phyloP scores from a whole-genome alignment of 1,140 invertebrate species.

The Elysia chlorotica region DNA sequence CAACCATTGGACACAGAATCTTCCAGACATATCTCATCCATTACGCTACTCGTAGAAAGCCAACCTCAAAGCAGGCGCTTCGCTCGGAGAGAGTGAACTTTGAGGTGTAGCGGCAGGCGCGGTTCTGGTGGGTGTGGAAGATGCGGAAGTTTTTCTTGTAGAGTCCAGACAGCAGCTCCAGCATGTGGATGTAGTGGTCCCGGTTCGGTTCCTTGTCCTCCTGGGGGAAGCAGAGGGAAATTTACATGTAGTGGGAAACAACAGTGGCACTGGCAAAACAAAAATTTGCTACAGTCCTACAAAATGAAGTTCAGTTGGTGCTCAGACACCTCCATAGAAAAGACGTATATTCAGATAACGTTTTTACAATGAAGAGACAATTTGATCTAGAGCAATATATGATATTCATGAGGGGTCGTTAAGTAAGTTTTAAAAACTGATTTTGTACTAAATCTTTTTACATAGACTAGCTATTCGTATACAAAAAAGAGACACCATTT shows the following conservation, averaged over 20 bases:
- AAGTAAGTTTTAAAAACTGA: no score
- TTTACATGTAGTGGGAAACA: background rate
- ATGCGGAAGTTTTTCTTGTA: slow-evolving; percentile 40
- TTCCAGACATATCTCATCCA: no score
- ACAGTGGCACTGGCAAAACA: background rate
- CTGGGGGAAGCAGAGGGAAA: slow-evolving; percentile 7
- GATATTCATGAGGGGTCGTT: background rate
- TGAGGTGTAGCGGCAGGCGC: slow-evolving; percentile 36
- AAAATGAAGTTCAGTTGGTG: background rate
- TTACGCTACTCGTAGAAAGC: slow-evolving; percentile 19
- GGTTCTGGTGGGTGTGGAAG: slow-evolving; percentile 40
- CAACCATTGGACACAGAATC: no score
- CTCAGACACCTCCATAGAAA: background rate
- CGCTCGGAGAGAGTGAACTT: slow-evolving; percentile 27
- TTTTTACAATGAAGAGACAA: background rate
- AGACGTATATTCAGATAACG: background rate
- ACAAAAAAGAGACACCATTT: no score
- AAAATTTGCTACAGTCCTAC: background rate
- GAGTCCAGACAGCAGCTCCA: slow-evolving; percentile 32
- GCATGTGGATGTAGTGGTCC: slow-evolving; percentile 31
- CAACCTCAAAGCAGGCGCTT: slow-evolving; percentile 40
- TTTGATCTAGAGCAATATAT: background rate
- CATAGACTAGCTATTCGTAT: no score
- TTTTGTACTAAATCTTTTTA: no score
- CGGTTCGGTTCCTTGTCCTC: slow-evolving; percentile 32